phyloP scores from a whole-genome alignment of 2,113 vertebrate genomes.

The Oreochromis niloticus region DNA sequence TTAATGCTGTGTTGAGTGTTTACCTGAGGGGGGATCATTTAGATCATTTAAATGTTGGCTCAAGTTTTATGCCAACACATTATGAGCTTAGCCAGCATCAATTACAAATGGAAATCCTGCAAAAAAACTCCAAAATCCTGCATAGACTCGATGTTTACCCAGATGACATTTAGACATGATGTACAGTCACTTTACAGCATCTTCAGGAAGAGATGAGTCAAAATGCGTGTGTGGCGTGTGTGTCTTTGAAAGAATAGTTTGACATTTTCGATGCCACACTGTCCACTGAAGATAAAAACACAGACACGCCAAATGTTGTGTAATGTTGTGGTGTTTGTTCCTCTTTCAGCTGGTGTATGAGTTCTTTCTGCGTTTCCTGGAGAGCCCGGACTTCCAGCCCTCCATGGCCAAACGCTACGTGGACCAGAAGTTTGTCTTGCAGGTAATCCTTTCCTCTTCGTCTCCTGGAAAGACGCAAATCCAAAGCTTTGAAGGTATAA shows the following conservation, averaged over 20 bases:
- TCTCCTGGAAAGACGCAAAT: background rate
- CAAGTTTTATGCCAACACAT: background rate
- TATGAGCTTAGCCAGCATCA: background rate
- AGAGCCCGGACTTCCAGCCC: constrained; percentile 91
- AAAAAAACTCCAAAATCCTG: accelerated
- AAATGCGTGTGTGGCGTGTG: background rate
- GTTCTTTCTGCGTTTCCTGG: constrained; percentile 91
- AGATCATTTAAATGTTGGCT: background rate
- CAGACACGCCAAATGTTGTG: background rate
- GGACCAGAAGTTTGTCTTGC: constrained; percentile 91
- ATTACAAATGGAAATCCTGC: background rate
- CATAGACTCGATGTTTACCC: background rate
- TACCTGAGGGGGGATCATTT: background rate
- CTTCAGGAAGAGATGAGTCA: background rate
- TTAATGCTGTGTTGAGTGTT: background rate
- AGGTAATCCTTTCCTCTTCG: constrained; percentile 62
- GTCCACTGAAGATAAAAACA: background rate
- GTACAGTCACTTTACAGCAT: background rate
- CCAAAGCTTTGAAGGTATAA: background rate
- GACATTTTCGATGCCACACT: background rate
- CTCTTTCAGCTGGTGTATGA: constrained; percentile 83
- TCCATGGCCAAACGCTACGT: constrained; percentile 91
- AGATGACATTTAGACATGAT: background rate
- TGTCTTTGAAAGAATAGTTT: background rate
- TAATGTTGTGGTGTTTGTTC: background rate